Percentiles rank a stretch among this genome's conserved stretches.
Conservation (phyloP, 2,113 vertebrate genomes). For the Hydropotes inermis region DNA sequence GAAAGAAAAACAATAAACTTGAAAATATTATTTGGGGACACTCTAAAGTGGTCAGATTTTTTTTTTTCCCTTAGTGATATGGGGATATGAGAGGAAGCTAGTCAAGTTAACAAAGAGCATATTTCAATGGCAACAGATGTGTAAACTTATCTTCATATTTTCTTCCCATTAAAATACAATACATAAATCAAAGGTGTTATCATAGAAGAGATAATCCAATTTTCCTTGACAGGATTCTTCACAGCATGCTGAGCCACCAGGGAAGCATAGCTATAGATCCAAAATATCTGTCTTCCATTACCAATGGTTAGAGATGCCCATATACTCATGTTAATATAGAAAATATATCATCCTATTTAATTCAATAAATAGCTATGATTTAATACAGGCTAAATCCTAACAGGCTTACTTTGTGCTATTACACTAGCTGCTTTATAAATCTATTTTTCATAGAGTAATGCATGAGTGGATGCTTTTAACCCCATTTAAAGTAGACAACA, state of each 20-base stretch:
- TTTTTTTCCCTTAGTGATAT: background rate
- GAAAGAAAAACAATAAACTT: background rate
- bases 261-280: background rate
- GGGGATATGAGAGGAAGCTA: background rate
- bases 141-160: background rate
- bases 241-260: background rate
- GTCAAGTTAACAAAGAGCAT: conserved; percentile 1
- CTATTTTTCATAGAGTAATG: background rate
- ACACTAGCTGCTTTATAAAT: background rate
- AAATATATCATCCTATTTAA: background rate
- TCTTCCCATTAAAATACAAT: background rate
- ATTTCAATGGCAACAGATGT: background rate
- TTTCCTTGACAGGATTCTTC: background rate
- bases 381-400: background rate
- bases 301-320: background rate
- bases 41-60: background rate
- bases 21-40: background rate
- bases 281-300: conserved; percentile 14
- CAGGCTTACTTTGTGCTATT: background rate
- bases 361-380: background rate
- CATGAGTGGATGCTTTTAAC: background rate
- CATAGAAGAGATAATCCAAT: background rate
- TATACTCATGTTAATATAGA: background rate
- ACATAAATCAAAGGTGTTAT: background rate
- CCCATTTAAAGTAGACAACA: background rate